Percentiles rank a stretch among this genome's conserved stretches.
Conservation (phyloP, 2,797 vertebrate genomes). For the Bryconaethiops microstoma region DNA sequence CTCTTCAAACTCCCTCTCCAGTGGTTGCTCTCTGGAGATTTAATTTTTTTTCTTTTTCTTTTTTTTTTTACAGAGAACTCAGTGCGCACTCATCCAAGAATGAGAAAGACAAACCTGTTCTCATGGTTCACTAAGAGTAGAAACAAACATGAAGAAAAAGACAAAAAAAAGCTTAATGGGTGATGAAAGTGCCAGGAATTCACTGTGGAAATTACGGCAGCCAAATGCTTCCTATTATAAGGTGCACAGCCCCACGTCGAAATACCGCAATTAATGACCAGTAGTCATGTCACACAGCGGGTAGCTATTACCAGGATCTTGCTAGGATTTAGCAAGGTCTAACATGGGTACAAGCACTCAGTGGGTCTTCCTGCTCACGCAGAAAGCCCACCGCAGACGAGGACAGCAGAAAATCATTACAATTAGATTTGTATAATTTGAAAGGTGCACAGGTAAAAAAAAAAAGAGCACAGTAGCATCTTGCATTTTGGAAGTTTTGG, state of each 20-base stretch:
- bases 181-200: constrained; percentile 62
- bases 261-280: constrained; percentile 68
- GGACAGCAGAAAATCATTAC: not conserved
- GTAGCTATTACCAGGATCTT: constrained; percentile 42
- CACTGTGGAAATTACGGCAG: constrained; percentile 55
- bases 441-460: not conserved
- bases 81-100: not conserved
- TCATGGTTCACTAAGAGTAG: not conserved
- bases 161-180: constrained; percentile 8
- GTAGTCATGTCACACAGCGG: constrained; percentile 64
- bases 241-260: constrained; percentile 65
- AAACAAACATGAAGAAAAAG: not conserved
- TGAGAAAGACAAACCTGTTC: not conserved
- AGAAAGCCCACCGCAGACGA: not conserved
- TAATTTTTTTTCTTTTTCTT: not conserved
- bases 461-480: constrained; percentile 7
- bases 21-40: not conserved
- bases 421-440: not conserved
- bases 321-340: constrained; percentile 62
- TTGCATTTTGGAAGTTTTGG: constrained; percentile 13
- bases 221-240: constrained; percentile 67
- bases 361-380: not conserved
- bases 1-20: not conserved
- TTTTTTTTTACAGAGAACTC: not conserved
- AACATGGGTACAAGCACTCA: constrained; percentile 11